Evolutionary conservation across 1,140 invertebrate genomes (phyloP).

Genomic region (Orius laevigatus): DNA sequence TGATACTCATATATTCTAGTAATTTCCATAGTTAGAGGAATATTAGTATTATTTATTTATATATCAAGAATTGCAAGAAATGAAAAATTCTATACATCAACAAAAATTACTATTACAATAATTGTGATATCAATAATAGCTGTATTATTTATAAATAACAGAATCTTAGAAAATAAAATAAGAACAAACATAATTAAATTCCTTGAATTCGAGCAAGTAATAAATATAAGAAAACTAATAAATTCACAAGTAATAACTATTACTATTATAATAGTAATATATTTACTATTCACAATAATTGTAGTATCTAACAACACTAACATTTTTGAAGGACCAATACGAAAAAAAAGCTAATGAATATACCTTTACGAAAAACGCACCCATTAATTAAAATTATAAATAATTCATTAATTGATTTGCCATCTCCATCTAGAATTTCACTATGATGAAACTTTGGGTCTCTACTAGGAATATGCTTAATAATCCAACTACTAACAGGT

Average conservation of each 20-base stretch:
- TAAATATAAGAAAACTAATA: slow-evolving; percentile 33
- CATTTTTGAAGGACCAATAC: slow-evolving; percentile 27
- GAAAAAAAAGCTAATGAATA: slow-evolving; percentile 30
- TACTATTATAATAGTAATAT: too few relatives aligned
- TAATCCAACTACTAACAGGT: too few relatives aligned
- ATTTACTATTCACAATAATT: slow-evolving; percentile 33
- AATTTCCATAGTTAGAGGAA: slow-evolving; percentile 34
- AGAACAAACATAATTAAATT: slow-evolving; percentile 19
- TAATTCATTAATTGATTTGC: slow-evolving; percentile 35
- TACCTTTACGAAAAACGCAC: slow-evolving; percentile 29
- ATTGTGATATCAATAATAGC: slow-evolving; percentile 21
- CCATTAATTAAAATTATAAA: slow-evolving; percentile 32
- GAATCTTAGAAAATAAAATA: slow-evolving; percentile 13
- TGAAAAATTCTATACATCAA: slow-evolving; percentile 37
- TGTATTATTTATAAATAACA: slow-evolving; percentile 19
- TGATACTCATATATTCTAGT: slow-evolving; percentile 34
- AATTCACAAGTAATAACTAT: too few relatives aligned
- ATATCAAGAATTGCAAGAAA: slow-evolving; percentile 35
- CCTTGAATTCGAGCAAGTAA: too few relatives aligned
- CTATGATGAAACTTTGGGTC: slow-evolving; percentile 37
- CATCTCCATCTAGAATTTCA: slow-evolving; percentile 34
- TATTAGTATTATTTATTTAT: slow-evolving; percentile 39
- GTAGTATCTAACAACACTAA: slow-evolving; percentile 31
- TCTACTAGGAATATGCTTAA: slow-evolving; percentile 37
- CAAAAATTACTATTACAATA: slow-evolving; percentile 24